Evolutionary conservation across 2,113 vertebrate species (phyloP).

Genomic region (Dasyornis broadbenti): DNA sequence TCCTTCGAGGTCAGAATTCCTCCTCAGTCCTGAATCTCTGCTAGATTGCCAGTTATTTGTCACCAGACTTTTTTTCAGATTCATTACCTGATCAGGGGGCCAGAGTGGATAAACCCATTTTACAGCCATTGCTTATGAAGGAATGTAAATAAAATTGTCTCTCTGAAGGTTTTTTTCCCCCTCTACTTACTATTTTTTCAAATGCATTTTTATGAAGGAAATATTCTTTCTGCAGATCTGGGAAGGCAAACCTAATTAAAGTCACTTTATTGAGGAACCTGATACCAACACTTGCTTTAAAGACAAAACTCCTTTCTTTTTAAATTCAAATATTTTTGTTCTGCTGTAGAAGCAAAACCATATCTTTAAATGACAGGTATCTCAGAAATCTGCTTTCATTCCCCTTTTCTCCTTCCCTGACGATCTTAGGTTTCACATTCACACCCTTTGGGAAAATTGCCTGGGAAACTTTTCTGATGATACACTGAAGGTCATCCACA

Average conservation of each 20-base stretch:
- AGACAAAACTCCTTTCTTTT: not conserved
- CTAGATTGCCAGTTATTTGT: not conserved
- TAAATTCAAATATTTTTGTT: not conserved
- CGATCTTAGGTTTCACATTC: not conserved
- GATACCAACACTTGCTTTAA: not conserved
- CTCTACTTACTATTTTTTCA: not conserved
- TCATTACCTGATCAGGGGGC: not conserved
- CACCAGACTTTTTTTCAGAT: not conserved
- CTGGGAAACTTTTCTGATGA: constrained; percentile 49
- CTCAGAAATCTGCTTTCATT: constrained; percentile 1
- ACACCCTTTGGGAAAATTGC: constrained; percentile 40
- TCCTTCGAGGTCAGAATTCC: not conserved
- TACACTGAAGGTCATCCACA: constrained; percentile 50
- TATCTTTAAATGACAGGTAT: not conserved
- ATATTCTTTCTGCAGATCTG: not conserved
- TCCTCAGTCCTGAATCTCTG: not conserved
- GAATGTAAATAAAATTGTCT: not conserved
- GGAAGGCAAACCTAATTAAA: not conserved
- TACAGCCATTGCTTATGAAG: not conserved
- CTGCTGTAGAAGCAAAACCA: not conserved
- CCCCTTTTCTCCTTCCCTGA: not conserved
- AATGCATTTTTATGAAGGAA: constrained; percentile 1
- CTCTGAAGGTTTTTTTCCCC: not conserved
- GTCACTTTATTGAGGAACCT: not conserved
- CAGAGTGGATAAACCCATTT: not conserved